Evolutionary conservation across 2,113 vertebrate species (phyloP), one percentile per base, ranked within the genome.

Genomic region (Isichthys henryi): DNA sequence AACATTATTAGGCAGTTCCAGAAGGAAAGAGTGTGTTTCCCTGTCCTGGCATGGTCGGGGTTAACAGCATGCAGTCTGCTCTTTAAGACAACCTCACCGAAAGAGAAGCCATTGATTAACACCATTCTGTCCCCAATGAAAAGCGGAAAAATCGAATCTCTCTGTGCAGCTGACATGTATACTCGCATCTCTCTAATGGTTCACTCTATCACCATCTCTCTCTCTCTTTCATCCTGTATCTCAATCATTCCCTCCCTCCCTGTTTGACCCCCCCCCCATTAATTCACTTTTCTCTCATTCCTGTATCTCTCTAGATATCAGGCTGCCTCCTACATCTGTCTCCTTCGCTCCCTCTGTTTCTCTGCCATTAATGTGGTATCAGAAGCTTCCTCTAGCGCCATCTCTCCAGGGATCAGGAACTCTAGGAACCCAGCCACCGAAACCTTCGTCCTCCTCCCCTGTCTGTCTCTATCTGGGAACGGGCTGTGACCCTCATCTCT

Each of bases 401-500:
- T 58, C 80, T 85, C 80, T 62, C 53, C 50, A 31, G 77, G 77
- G 70, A 88, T 62, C 39, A 49, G 27, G 27, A 48, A 88, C 88
- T 3, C 46, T 31, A 39, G 39, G 70, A 80, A 89, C 50, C 2
- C 3, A 45, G 87, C 56, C 87, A 88, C 88, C 7, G 35, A 21
- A 31, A 23, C 39, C 17, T 43, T 23, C 19, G 2, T 17, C 80
- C 88, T 84, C 49, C 31, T 84, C 50, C 35, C 77, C 39, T 89
- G 31, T 91, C 66, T 91, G 90, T 45, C 10, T 50, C 50, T 83
- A 80, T 91, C 77, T 91, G 90, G 80, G 91, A 94, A 94, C 93
- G 77, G 91, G 90, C 90, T 86, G 86, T 93, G 91, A 91, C 91
- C 92, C 92, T 91, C 94, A 88, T 91, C 90, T 91, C 92, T 92